These are phyloP conservation scores for Geodia barretti DNA, from an alignment of 37 sponge, comb jelly and placozoan species.

Conservation along the genomic window DNA sequence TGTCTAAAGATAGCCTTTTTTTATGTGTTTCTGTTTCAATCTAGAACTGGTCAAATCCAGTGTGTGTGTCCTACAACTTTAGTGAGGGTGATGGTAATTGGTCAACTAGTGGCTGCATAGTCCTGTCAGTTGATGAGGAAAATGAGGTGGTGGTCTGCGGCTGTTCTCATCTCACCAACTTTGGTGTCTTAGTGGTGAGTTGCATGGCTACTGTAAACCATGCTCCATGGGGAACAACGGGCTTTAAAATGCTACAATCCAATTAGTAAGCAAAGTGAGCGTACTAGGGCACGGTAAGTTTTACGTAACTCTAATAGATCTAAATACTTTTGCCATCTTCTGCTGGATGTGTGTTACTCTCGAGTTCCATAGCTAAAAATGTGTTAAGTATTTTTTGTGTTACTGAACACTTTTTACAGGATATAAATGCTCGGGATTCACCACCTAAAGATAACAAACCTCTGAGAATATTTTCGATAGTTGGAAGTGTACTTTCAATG, in stretches of 20 bases:
- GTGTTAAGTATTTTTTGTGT: too few relatives aligned
- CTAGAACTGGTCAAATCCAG: slow-evolving; percentile 40
- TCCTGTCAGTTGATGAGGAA: not conserved
- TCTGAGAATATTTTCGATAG: not conserved
- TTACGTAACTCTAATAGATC: too few relatives aligned
- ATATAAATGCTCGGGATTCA: slow-evolving; percentile 42
- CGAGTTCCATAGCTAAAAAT: too few relatives aligned
- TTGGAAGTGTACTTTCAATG: not conserved
- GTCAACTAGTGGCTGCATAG: slow-evolving; percentile 32
- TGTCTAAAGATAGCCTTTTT: not conserved
- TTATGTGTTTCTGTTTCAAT: too few relatives aligned
- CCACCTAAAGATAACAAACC: not conserved
- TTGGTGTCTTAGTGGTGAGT: slow-evolving; percentile 66
- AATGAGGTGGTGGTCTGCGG: slow-evolving; percentile 28
- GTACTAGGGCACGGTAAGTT: too few relatives aligned
- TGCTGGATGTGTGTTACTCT: too few relatives aligned
- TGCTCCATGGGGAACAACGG: too few relatives aligned
- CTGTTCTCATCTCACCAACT: slow-evolving; percentile 76
- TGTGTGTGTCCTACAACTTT: slow-evolving; percentile 66
- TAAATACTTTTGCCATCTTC: too few relatives aligned
- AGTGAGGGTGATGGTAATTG: slow-evolving; percentile 49
- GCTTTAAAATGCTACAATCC: too few relatives aligned
- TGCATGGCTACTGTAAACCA: too few relatives aligned
- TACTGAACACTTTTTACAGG: too few relatives aligned
- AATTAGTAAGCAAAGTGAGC: too few relatives aligned